phyloP scores from a whole-genome alignment of 2,797 vertebrate species.

The Neomorphus geoffroyi region DNA sequence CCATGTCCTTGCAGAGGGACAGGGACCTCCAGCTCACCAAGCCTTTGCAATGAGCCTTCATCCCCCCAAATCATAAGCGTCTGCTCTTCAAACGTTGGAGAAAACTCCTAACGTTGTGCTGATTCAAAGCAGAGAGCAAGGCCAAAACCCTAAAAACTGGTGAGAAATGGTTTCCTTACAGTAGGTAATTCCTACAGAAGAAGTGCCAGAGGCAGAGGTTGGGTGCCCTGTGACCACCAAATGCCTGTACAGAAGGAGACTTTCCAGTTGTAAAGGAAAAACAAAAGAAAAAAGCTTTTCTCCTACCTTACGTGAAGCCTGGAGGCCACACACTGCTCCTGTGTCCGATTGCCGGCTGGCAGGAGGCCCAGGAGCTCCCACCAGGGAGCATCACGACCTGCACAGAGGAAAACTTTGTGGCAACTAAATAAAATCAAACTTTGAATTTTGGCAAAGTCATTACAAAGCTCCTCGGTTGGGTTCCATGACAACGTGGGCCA shows the following conservation, averaged over 20 bases:
- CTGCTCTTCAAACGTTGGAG: background rate
- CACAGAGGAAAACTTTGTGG: background rate
- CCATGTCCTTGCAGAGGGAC: background rate
- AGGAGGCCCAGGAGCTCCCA: background rate
- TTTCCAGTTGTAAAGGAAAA: background rate
- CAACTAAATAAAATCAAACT: background rate
- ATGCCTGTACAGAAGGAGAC: background rate
- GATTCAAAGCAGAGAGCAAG: background rate
- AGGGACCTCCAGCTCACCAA: background rate
- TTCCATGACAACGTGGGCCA: background rate
- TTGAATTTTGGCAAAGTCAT: background rate
- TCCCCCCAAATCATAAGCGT: background rate
- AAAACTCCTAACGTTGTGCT: background rate
- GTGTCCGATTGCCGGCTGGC: fast-evolving
- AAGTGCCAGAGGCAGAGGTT: background rate
- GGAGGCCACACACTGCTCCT: background rate
- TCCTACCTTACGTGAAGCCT: background rate
- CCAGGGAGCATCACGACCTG: background rate
- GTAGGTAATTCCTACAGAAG: background rate
- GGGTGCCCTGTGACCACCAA: background rate
- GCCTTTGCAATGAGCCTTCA: background rate
- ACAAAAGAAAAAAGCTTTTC: background rate
- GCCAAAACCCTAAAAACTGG: background rate
- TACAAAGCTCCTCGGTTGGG: background rate
- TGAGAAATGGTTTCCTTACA: background rate